Base-by-base conservation (phyloP, 1,140 invertebrate genomes). In the Pseudoatta argentina region DNA sequence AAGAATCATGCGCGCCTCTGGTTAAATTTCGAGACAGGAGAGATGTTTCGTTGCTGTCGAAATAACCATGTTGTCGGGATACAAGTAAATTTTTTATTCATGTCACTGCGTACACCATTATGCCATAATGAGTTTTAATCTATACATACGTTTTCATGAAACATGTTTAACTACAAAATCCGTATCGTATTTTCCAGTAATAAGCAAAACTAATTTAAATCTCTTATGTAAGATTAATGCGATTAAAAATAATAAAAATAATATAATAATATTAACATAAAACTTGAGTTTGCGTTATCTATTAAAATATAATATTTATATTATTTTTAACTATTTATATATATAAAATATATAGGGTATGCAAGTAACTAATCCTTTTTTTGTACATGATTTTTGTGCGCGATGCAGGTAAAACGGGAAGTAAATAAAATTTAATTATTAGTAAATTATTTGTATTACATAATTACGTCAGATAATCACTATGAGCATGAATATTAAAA, bases 1-100 rank as follows among this genome's bases (percentile, higher is more conserved):
- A 73, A 83, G 69, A 83, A 87, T 87, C 86, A 51, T 55, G 64
- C 69, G 12, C 30, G 59, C 24, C 21, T 48, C 24, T 34, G 51
- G 51, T 67, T 87, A 66, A 71, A 85, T 72, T 69, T 34, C 27
- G 76, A 14, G 39, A 59, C 53, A 51, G 69, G 18, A 51, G 76
- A 51, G 76, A 86, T 63, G 48, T 71, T 79, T 10, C 61, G 78
- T 24, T 73, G 85, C 53, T 24, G 48, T 18, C 21, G 27, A 73
- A 87, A 73, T 66, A 87, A 69, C n/a, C n/a, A 6, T 39, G n/a
- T 27, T 57, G 14, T 24, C n/a, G 6, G 3, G 27, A 53, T 44
- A 48, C 14, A 18, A 14, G 18, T 24, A 21, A 21, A 44, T 81
- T 71, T 81, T 81, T 81, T 48, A 18, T 57, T 71, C 51, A 30